Percentiles rank a stretch among this genome's conserved stretches.
Conservation (phyloP, 2,113 vertebrate genomes). For the Ia io region DNA sequence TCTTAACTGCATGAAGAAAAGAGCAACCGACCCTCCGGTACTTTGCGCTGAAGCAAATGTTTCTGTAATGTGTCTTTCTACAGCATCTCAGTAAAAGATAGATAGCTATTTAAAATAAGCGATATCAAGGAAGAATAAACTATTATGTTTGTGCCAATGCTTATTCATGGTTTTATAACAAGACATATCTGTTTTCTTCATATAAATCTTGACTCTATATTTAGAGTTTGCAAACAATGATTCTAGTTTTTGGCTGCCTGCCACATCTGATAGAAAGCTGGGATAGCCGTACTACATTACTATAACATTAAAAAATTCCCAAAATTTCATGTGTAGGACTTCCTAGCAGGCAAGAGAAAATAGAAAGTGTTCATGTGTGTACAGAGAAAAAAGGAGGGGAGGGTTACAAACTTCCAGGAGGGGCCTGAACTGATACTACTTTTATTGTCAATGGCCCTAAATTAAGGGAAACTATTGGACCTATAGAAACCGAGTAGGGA, state of each 20-base stretch:
- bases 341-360: constrained; percentile 10
- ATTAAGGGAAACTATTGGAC: background rate
- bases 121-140: constrained; percentile 85
- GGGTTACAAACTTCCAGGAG: background rate
- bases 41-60: constrained; percentile 76
- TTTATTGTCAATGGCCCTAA: background rate
- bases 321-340: constrained; percentile 59
- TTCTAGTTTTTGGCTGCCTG: constrained; percentile 85
- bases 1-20: constrained; percentile 77
- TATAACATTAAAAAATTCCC: constrained; percentile 68
- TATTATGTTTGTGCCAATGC: constrained; percentile 83
- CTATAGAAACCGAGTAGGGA: background rate
- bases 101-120: constrained; percentile 83
- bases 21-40: constrained; percentile 69
- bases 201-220: constrained; percentile 87
- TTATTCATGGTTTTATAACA: constrained; percentile 87
- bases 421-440: background rate
- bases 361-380: background rate
- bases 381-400: background rate
- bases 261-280: constrained; percentile 83
- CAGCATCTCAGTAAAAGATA: constrained; percentile 77
- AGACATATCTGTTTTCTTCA: constrained; percentile 86
- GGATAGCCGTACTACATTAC: constrained; percentile 78
- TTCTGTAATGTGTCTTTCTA: constrained; percentile 75
- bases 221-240: constrained; percentile 88